Base-by-base conservation (phyloP, 2,797 vertebrate species). In the Tympanoctomys barrerae region DNA sequence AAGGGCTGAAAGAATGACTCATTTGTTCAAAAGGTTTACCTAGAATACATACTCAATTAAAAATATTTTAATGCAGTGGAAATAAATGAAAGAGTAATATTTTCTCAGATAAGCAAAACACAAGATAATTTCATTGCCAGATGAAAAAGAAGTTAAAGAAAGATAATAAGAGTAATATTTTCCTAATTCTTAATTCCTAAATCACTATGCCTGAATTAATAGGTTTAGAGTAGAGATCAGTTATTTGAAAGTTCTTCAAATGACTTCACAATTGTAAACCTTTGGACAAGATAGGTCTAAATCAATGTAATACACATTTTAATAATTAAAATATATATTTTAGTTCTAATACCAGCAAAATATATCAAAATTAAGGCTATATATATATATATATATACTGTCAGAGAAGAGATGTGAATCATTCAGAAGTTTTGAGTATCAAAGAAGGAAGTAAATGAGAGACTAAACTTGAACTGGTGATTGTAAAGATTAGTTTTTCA, bases 221-320 rank as follows among this genome's bases (percentile, higher is more conserved):
- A 46, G 42, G 28, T 64, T n/a, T 84, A 42, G 68, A 13, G 19
- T 77, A 19, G 52, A 22, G 16, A 64, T 8, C 49, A 11, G 11
- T 36, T 59, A 71, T 87, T 84, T 87, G 22, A 85, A 90, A 80
- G 28, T 31, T 33, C 7, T 18, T 46, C 5, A 83, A 36, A 19
- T 36, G 28, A n/a, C 79, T 92, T 87, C 66, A 73, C 18, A 66
- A 21, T 75, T 81, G 49, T 75, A 86, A 94, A 90, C 26, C 59
- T 81, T 28, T 77, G 10, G 49, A 19, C 49, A 90, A 82, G 28
- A 71, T 54, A 22, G 9, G 10, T 7, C 61, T 64, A 61, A 77
- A 8, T 2, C 39, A 86, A 86, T 83, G 21, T 52, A 1, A 86
- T 26, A 46, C 2, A 31, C 42, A 73, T 78, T 70, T 89, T 11